Evolutionary conservation across 2,113 vertebrate species (phyloP).

Genomic region (Dromaius novaehollandiae): DNA sequence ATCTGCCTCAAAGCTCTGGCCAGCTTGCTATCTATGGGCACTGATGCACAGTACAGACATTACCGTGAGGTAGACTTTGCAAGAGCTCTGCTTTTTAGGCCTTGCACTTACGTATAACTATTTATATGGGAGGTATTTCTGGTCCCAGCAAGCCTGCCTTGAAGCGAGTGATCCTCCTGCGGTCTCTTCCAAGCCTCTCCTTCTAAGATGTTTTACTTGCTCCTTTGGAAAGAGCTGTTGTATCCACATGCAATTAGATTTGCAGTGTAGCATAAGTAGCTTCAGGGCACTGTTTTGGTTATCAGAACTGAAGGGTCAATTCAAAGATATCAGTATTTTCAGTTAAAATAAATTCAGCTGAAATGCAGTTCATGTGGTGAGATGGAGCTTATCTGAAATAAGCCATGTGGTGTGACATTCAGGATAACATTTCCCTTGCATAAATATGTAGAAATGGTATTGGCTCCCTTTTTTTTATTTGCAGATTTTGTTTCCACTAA

Average conservation of each 20-base stretch:
- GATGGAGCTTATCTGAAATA: not conserved
- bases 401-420: not conserved
- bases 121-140: not conserved
- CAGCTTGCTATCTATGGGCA: not conserved
- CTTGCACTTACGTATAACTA: not conserved
- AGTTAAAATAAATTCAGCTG: slow-evolving; percentile 12
- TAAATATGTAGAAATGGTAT: not conserved
- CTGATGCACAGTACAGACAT: not conserved
- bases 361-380: not conserved
- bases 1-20: not conserved
- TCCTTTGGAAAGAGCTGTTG: not conserved
- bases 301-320: slow-evolving; percentile 3
- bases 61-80: not conserved
- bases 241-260: not conserved
- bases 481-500: not conserved
- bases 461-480: not conserved
- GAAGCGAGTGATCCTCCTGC: not conserved
- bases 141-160: not conserved
- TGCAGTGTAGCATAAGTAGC: not conserved
- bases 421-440: not conserved
- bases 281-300: not conserved
- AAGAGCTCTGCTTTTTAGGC: not conserved
- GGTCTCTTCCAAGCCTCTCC: not conserved
- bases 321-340: not conserved
- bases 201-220: not conserved